Conservation (phyloP, 2,113 vertebrate species). For the Poecilia latipinna region DNA sequence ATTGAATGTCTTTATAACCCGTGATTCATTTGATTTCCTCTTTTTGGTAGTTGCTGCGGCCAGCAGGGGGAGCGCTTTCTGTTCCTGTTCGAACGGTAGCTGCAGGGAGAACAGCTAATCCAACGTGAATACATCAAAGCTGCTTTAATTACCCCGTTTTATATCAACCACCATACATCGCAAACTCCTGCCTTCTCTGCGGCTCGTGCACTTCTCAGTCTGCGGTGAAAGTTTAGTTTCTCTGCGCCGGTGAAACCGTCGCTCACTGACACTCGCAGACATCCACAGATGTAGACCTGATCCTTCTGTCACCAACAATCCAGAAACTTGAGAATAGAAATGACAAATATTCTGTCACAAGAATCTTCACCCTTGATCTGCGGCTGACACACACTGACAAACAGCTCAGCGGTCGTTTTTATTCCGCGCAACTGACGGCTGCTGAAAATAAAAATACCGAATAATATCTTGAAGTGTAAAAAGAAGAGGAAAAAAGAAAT, state of each 20-base stretch:
- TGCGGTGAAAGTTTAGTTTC: slow-evolving; percentile 53
- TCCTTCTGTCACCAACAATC: slow-evolving; percentile 62
- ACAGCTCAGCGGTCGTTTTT: slow-evolving; percentile 59
- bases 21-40: slow-evolving; percentile 21
- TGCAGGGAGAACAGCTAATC: slow-evolving; percentile 47
- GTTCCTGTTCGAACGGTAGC: slow-evolving; percentile 43
- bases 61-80: slow-evolving; percentile 76
- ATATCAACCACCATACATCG: slow-evolving; percentile 37
- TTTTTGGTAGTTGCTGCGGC: slow-evolving; percentile 22
- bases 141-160: slow-evolving; percentile 50
- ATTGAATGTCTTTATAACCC: slow-evolving; percentile 25
- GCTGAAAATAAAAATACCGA: slow-evolving; percentile 73
- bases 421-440: slow-evolving; percentile 43
- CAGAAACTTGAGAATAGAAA: slow-evolving; percentile 62
- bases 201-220: slow-evolving; percentile 22
- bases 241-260: slow-evolving; percentile 48
- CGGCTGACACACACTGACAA: slow-evolving; percentile 60
- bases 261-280: slow-evolving; percentile 50
- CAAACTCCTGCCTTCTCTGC: slow-evolving; percentile 29
- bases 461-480: slow-evolving; percentile 68
- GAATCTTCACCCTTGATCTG: slow-evolving; percentile 67
- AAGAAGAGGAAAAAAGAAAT: slow-evolving; percentile 53
- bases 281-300: slow-evolving; percentile 62
- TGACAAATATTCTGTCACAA: slow-evolving; percentile 71
- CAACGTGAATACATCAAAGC: slow-evolving; percentile 53